phyloP scores from a whole-genome alignment of 2,888 invertebrate species.

The Cynaeus angustus region DNA sequence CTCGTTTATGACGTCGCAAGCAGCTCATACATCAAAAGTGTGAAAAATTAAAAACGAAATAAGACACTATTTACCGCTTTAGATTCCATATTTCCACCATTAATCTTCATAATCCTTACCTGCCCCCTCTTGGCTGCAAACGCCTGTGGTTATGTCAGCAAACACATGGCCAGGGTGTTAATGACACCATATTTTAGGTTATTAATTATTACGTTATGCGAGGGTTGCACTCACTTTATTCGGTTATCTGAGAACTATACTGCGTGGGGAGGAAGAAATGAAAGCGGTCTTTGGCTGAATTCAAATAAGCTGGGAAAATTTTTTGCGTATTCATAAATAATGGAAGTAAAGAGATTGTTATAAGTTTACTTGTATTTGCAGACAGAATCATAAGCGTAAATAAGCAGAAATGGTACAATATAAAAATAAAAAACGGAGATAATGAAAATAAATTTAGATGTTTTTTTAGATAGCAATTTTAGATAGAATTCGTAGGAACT shows the following conservation, averaged over 20 bases:
- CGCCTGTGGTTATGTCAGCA: slow-evolving; percentile 57
- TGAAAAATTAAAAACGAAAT: slow-evolving; percentile 62
- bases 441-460: slow-evolving; percentile 37
- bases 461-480: slow-evolving; percentile 15
- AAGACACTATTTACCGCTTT: slow-evolving; percentile 58
- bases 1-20: slow-evolving; percentile 52
- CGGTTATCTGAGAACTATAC: slow-evolving; percentile 38
- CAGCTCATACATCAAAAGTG: slow-evolving; percentile 57
- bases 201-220: slow-evolving; percentile 65
- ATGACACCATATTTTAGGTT: slow-evolving; percentile 68
- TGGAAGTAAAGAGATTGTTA: slow-evolving; percentile 5
- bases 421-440: slow-evolving; percentile 18
- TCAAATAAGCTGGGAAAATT: slow-evolving; percentile 1
- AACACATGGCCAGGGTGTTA: slow-evolving; percentile 68
- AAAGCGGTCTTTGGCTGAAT: not conserved
- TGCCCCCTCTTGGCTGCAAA: slow-evolving; percentile 58
- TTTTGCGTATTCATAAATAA: slow-evolving; percentile 25
- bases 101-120: slow-evolving; percentile 65
- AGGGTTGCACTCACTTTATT: slow-evolving; percentile 47
- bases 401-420: slow-evolving; percentile 26
- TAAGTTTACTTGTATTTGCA: slow-evolving; percentile 4
- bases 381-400: slow-evolving; percentile 35
- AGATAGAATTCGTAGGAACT: slow-evolving; percentile 8
- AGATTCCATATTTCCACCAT: slow-evolving; percentile 63
- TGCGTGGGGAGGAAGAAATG: slow-evolving; percentile 13